These are phyloP conservation scores for Dipodomys merriami DNA, from an alignment of 2,113 vertebrate species.

Conservation along the genomic window DNA sequence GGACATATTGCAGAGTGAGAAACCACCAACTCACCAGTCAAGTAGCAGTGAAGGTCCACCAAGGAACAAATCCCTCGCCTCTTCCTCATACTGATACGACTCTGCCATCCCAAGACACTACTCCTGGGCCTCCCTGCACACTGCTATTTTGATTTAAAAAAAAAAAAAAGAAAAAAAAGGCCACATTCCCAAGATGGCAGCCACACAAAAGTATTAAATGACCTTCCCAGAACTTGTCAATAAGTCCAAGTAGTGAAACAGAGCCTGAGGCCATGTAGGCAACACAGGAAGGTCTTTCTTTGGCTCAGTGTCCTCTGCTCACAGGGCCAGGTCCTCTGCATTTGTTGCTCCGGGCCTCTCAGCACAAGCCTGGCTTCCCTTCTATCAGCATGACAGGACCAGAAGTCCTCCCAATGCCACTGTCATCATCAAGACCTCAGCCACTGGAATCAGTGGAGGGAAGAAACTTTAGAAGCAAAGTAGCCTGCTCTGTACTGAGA, in stretches of 20 bases:
- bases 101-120: constrained; percentile 9
- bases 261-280: not conserved
- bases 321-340: not conserved
- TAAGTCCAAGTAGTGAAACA: constrained; percentile 14
- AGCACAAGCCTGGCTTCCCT: not conserved
- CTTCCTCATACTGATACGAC: not conserved
- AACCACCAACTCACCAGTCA: constrained; percentile 50
- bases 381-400: not conserved
- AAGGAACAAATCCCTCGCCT: not conserved
- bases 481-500: constrained; percentile 15
- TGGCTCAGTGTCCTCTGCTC: not conserved
- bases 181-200: constrained; percentile 52
- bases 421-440: constrained; percentile 33
- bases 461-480: constrained; percentile 29
- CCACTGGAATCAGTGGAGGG: not conserved
- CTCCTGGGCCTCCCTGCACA: constrained; percentile 7
- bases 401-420: constrained; percentile 33
- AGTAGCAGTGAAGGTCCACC: constrained; percentile 26
- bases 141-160: constrained; percentile 18
- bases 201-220: constrained; percentile 55
- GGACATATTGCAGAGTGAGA: not conserved
- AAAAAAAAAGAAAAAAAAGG: constrained; percentile 40
- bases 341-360: not conserved
- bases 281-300: not conserved
- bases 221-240: not conserved